These are phyloP conservation scores for Chaunax sp. DNA, from an alignment of 2,797 vertebrate species.

Conservation along the genomic window DNA sequence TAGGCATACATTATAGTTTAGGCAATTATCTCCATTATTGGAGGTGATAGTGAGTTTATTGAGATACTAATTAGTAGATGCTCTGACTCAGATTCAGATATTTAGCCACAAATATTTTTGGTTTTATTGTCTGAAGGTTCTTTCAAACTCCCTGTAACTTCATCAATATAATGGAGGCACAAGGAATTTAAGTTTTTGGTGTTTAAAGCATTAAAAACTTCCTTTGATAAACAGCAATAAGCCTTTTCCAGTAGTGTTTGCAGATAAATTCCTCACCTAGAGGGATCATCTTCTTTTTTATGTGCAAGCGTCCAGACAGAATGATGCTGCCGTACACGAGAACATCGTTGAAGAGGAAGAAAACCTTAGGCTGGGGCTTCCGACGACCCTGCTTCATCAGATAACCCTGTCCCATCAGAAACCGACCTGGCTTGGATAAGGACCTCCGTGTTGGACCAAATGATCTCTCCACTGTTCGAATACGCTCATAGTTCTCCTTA, in stretches of 20 bases:
- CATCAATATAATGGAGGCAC: background rate
- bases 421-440: conserved; percentile 80
- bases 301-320: conserved; percentile 86
- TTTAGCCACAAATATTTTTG: too few species aligned
- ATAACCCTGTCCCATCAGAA: conserved; percentile 91
- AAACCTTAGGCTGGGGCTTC: conserved; percentile 85
- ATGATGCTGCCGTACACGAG: conserved; percentile 92
- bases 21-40: background rate
- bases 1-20: background rate
- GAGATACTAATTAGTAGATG: too few species aligned
- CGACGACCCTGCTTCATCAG: conserved; percentile 90
- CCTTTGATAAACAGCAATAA: too few species aligned
- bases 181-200: too few species aligned
- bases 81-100: too few species aligned
- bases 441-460: conserved; percentile 13
- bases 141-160: background rate
- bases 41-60: background rate
- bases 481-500: conserved; percentile 85
- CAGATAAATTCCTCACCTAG: conserved; percentile 70
- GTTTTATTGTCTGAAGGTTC: too few species aligned
- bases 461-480: conserved; percentile 85
- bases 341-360: conserved; percentile 94
- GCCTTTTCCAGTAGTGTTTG: too few species aligned
- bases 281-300: conserved; percentile 87
- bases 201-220: too few species aligned